Evolutionary conservation across 1,140 invertebrate species (phyloP), one percentile per base, ranked within the genome.

Genomic region (Plectus sambesii): DNA sequence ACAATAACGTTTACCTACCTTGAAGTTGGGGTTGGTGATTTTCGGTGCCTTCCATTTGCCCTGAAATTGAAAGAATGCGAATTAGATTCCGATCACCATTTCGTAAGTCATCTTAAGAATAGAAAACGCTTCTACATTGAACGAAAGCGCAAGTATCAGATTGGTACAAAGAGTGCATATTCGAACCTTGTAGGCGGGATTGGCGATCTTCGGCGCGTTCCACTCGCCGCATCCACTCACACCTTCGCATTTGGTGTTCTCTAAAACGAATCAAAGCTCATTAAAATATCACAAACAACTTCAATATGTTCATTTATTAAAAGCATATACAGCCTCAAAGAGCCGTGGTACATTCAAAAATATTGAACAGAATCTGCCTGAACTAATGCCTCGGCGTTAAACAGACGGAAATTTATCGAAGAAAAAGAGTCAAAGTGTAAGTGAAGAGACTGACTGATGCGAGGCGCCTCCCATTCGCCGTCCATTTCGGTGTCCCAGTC

Each of bases 401-500:
- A 38, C 2, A 36, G 5, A 42, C 23, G 40, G 15, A 5, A 20
- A 3, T 19, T 19, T 42, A 19, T 5, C 3, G 4, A 19, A 2
- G 42, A 43, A 56, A 20, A 9, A 29, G 22, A 36, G 20, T 25
- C 20, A 35, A n/a, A 9, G 26, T 27, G 42, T 22, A n/a, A 5
- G n/a, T n/a, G n/a, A n/a, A n/a, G n/a, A n/a, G 44, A 62, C 63
- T 61, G 62, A 73, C 72, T 68, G 25, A 96, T 81, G 42, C 89
- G 74, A 0, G 90, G 85, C 15, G 93, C 81, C 73, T 98, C 93
- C 90, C 92, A 98, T 70, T 87, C 83, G 0, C 93, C 93, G 74
- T 98, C 93, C 81, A 97, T 97, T 56, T 93, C 87, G 39, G 83
- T 79, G 73, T 98, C 92, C 80, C 79, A 80, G 56, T 97, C 90